Conservation (phyloP, 1,140 invertebrate genomes). For the Brachionus plicatilis region DNA sequence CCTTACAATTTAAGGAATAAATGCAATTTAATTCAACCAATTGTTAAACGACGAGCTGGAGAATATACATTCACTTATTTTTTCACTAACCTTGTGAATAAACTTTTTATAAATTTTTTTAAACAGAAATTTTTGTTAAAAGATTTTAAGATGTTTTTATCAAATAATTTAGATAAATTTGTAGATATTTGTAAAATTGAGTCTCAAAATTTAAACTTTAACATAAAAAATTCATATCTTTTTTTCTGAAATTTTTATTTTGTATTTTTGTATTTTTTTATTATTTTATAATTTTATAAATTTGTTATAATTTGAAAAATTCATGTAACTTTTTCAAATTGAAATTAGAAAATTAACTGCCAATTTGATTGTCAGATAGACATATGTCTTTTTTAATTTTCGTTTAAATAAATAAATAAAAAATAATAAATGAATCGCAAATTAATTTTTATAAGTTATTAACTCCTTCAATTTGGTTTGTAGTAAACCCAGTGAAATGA, state of each 20-base stretch:
- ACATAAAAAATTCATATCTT: neutral
- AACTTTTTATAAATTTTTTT: constrained; percentile 12
- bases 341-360: too few relatives aligned
- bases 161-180: neutral
- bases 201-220: neutral
- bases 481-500: too few relatives aligned
- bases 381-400: too few relatives aligned
- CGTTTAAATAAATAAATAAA: too few relatives aligned
- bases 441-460: too few relatives aligned
- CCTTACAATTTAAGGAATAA: neutral
- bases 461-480: too few relatives aligned
- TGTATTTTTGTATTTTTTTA: too few relatives aligned
- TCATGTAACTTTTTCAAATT: too few relatives aligned
- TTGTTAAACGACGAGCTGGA: neutral
- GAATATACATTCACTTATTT: neutral
- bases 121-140: neutral
- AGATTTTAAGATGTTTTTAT: neutral
- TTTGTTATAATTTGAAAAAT: too few relatives aligned
- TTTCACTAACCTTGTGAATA: neutral
- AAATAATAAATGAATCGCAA: too few relatives aligned
- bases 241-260: neutral
- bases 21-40: neutral
- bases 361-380: too few relatives aligned
- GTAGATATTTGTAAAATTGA: neutral
- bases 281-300: too few relatives aligned